These are phyloP conservation scores for Gasterosteus aculeatus DNA, from an alignment of 2,113 vertebrate species.

Conservation along the genomic window DNA sequence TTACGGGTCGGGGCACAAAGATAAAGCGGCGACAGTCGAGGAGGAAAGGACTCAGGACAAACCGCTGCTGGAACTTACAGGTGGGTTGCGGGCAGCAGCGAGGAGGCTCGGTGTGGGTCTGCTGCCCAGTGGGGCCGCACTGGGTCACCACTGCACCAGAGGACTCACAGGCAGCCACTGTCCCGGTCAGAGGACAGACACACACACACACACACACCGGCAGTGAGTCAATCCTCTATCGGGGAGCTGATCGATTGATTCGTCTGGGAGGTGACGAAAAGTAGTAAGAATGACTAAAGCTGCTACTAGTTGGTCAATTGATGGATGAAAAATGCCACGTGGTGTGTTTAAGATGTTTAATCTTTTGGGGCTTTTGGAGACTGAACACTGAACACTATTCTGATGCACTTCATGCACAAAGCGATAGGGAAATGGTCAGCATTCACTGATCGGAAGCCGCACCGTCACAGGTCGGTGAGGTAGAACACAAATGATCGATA, in stretches of 20 bases:
- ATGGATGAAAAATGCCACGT: background rate
- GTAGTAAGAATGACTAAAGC: background rate
- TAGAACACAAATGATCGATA: background rate
- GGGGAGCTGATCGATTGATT: background rate
- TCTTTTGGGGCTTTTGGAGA: background rate
- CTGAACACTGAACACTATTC: background rate
- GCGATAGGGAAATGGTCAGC: background rate
- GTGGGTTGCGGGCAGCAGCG: conserved; percentile 44
- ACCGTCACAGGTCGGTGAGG: background rate
- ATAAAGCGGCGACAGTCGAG: conserved; percentile 24
- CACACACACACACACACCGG: conserved; percentile 44
- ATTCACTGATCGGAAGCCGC: background rate
- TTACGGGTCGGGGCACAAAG: conserved; percentile 7
- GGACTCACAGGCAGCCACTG: conserved; percentile 58
- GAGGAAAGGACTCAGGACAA: background rate
- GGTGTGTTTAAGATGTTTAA: background rate
- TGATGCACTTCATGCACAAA: background rate
- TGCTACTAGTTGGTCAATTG: background rate
- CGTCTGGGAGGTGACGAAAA: background rate
- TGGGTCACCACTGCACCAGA: conserved; percentile 68
- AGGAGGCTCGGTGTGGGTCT: conserved; percentile 44
- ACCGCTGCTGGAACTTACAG: conserved; percentile 72
- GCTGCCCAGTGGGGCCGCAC: conserved; percentile 70
- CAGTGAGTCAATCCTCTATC: background rate
- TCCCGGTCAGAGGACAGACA: conserved; percentile 21